Base-by-base conservation (phyloP, 1,140 invertebrate species). In the Acyrthosiphon pisum region DNA sequence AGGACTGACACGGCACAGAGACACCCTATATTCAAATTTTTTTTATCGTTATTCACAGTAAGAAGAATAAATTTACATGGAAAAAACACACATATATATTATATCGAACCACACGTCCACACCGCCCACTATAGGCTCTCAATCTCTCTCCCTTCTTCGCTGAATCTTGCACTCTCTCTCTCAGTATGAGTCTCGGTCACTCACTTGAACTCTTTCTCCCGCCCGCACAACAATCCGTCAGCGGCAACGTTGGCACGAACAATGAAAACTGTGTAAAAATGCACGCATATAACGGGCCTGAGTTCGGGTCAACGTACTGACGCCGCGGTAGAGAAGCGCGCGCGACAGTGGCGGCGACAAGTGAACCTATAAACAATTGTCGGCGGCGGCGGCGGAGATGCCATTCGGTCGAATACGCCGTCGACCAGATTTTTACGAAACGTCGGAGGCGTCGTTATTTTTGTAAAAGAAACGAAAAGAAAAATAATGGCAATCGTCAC, bases 171-270 rank as follows among this genome's bases (percentile, higher is more conserved):
- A 23, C 37, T 22, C 35, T 30, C 6, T 60, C 8, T 48, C 23
- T 46, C 84, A 7, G 11, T 50, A 6, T 22, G 35, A 35, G 30
- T 53, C 87, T 89, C 48, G 76, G n/a, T 53, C 87, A 26, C 46
- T 89, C 46, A 26, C 87, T 50, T 35, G 26, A 23, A 50, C 50
- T 37, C 53, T 41, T 30, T 87, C 86, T 48, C 46, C 53, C 88
- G 88, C 88, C 50, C 88, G 88, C 88, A 89, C 88, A 89, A 89
- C 88, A 56, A 89, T 41, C 50, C 50, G 35, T 89, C 88, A 50
- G 37, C 84, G 30, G 44, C 44, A 6, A 35, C n/a, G 48, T 89
- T 89, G 87, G 87, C 87, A 89, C 50, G 88, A 53, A 89, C 88
- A 56, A 89, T 56, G 88, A 35, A 53, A 89, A 89, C 88, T 35